phyloP scores from a whole-genome alignment of 2,888 invertebrate genomes.

The Blomia tropicalis region DNA sequence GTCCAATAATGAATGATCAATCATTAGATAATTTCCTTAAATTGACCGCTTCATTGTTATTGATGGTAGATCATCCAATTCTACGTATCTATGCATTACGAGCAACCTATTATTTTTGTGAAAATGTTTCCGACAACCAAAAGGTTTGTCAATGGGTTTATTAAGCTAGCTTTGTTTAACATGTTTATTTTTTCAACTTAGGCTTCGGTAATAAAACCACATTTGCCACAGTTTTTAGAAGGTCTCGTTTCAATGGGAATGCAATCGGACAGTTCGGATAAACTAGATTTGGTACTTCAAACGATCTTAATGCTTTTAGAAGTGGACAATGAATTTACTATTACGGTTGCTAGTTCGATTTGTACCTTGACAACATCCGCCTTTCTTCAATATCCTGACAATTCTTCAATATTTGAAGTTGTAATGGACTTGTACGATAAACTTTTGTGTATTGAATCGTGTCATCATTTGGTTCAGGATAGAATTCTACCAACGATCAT shows the following conservation, averaged over 20 bases:
- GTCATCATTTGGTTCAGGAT: slow-evolving; percentile 46
- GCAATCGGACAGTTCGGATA: slow-evolving; percentile 38
- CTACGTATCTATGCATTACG: slow-evolving; percentile 44
- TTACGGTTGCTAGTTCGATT: slow-evolving; percentile 46
- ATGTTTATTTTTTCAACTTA: slow-evolving; percentile 34
- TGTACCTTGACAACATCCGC: slow-evolving; percentile 50
- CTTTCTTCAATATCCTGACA: slow-evolving; percentile 47
- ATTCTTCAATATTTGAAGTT: slow-evolving; percentile 47
- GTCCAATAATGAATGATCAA: slow-evolving; percentile 40
- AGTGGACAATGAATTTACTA: slow-evolving; percentile 49
- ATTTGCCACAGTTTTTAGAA: slow-evolving; percentile 41
- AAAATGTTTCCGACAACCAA: slow-evolving; percentile 35
- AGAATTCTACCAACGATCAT: slow-evolving; percentile 50
- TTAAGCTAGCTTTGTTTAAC: neutral
- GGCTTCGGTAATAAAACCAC: slow-evolving; percentile 37
- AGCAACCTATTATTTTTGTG: slow-evolving; percentile 42
- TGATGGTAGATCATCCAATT: slow-evolving; percentile 42
- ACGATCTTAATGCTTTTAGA: slow-evolving; percentile 42
- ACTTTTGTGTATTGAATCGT: slow-evolving; percentile 45
- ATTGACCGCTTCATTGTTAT: slow-evolving; percentile 41
- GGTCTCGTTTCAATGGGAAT: slow-evolving; percentile 42
- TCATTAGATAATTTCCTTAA: slow-evolving; percentile 34
- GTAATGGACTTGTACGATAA: slow-evolving; percentile 50
- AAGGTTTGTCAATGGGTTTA: neutral
- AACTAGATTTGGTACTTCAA: slow-evolving; percentile 42